phyloP scores from a whole-genome alignment of 1,140 invertebrate genomes.

The Bombus impatiens region DNA sequence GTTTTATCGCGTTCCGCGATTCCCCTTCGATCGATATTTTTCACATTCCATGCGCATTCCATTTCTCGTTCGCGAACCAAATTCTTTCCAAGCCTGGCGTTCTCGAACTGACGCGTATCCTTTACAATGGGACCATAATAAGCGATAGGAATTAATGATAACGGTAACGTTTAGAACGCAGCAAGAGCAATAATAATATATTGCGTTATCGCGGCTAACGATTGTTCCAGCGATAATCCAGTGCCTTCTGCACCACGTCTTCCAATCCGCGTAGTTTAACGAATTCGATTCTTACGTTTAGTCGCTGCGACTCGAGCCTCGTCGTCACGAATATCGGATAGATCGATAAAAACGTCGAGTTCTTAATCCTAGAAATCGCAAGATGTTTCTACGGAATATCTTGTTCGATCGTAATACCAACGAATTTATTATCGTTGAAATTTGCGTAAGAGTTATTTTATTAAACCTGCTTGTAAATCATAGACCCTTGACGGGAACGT shows the following conservation, averaged over 20 bases:
- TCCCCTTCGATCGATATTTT: not conserved
- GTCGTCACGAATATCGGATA: not conserved
- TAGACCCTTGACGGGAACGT: no score
- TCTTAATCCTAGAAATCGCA: not conserved
- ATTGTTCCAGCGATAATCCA: conserved; percentile 22
- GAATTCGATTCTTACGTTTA: conserved; percentile 1
- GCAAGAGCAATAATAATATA: conserved; percentile 29
- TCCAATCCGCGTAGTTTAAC: conserved; percentile 31
- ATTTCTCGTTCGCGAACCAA: not conserved
- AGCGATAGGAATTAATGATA: conserved; percentile 23
- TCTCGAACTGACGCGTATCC: not conserved
- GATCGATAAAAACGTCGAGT: not conserved
- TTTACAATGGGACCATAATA: conserved; percentile 1
- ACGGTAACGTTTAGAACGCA: not conserved
- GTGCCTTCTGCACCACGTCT: conserved; percentile 44
- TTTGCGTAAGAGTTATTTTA: no score
- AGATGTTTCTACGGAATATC: not conserved
- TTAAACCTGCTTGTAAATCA: no score
- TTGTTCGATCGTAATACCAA: not conserved
- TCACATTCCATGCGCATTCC: conserved; percentile 41
- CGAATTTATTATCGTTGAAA: not conserved
- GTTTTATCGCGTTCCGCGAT: not conserved
- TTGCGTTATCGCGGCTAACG: conserved; percentile 30
- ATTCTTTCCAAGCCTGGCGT: not conserved
- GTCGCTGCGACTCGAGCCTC: not conserved